Conservation (phyloP, 2,888 invertebrate genomes). For the Pasiphila rectangulata region DNA sequence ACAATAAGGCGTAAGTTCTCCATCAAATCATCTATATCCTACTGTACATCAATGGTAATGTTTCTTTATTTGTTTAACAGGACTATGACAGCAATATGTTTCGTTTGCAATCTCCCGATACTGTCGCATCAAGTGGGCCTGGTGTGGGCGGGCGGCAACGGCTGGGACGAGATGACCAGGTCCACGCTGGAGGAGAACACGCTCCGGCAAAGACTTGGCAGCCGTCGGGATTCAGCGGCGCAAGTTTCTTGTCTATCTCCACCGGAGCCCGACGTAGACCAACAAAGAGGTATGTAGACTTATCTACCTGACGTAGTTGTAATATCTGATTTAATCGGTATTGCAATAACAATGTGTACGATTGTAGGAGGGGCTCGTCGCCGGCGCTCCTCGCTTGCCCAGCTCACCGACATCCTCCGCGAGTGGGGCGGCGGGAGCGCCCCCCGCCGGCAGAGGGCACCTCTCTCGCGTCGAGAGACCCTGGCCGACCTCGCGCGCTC, state of each 20-base stretch:
- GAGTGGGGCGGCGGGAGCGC: slow-evolving; percentile 88
- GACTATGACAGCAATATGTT: slow-evolving; percentile 96
- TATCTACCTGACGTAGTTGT: not conserved
- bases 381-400: slow-evolving; percentile 91
- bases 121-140: slow-evolving; percentile 96
- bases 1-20: slow-evolving; percentile 71
- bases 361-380: slow-evolving; percentile 83
- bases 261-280: slow-evolving; percentile 87
- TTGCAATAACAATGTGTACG: slow-evolving; percentile 12
- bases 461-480: slow-evolving; percentile 91
- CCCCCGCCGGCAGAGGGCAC: slow-evolving; percentile 81
- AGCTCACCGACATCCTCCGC: slow-evolving; percentile 91
- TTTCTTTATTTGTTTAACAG: slow-evolving; percentile 73
- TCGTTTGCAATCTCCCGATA: slow-evolving; percentile 97
- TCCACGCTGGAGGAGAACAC: slow-evolving; percentile 93
- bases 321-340: too few species aligned
- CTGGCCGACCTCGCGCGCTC: slow-evolving; percentile 93
- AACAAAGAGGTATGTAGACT: slow-evolving; percentile 57
- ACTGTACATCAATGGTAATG: slow-evolving; percentile 20
- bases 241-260: slow-evolving; percentile 93
- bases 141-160: slow-evolving; percentile 96
- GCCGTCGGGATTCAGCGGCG: slow-evolving; percentile 93
- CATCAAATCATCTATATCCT: not conserved
- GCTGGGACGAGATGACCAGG: slow-evolving; percentile 95
- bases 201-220: slow-evolving; percentile 90